These are phyloP conservation scores for Raja brachyura DNA, from an alignment of 2,113 vertebrate genomes.

Conservation along the genomic window DNA sequence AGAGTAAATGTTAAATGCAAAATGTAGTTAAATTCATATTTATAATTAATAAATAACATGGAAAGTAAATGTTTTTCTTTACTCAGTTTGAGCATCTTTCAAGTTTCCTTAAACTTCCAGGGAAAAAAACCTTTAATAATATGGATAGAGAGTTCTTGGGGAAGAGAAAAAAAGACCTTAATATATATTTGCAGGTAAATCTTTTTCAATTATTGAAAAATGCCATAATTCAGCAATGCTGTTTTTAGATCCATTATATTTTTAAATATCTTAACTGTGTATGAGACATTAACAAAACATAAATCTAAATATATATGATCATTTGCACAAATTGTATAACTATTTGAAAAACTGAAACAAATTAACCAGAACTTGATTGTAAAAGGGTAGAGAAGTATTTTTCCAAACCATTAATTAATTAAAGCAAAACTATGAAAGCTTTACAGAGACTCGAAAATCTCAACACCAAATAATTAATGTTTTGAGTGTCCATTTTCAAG, in stretches of 20 bases:
- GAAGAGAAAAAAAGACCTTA: slow-evolving; percentile 94
- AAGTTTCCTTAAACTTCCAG: slow-evolving; percentile 83
- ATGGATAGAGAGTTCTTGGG: slow-evolving; percentile 98
- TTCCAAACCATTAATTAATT: too few species aligned
- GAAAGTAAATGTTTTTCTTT: slow-evolving; percentile 39
- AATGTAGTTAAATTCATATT: background rate
- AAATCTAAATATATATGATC: background rate
- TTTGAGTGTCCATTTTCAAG: background rate
- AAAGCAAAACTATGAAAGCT: too few species aligned
- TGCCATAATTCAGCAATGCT: background rate
- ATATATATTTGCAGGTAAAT: slow-evolving; percentile 84
- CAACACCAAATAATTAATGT: too few species aligned
- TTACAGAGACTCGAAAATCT: background rate
- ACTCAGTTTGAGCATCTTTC: slow-evolving; percentile 86
- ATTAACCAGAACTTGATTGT: background rate
- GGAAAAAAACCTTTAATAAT: slow-evolving; percentile 99
- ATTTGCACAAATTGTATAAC: background rate
- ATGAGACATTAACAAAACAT: background rate
- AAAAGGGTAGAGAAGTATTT: too few species aligned
- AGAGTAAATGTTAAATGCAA: background rate
- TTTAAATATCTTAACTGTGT: too few species aligned
- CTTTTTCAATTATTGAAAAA: background rate
- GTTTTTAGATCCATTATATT: slow-evolving; percentile 5
- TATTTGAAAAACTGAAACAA: background rate
- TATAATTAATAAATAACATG: background rate